Base-by-base conservation (phyloP, 2,888 invertebrate species). In the Lycaena phlaeas region DNA sequence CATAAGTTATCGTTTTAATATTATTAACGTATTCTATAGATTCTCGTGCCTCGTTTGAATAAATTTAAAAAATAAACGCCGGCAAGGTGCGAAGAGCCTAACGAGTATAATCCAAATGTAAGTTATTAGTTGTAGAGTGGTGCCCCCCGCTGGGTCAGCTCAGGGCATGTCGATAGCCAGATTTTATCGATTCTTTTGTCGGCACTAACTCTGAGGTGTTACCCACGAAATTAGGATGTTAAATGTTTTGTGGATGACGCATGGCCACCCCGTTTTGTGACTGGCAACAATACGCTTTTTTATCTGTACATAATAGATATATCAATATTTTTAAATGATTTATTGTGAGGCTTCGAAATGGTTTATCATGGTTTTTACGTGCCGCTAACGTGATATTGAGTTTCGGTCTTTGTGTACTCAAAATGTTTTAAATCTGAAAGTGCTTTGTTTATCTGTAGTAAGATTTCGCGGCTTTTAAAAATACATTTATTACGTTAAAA, bases 61-160 rank as follows among this genome's bases (percentile, higher is more conserved):
- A 81, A 78, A 75, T 76, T 74, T 73, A 76, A 77, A 74, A 78
- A 74, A 69, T 69, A 72, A 77, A 73, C 64, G 72, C 70, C 66
- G 64, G 57, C 64, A 79, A 81, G 82, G 81, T 79, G 82, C 77
- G 75, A 81, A 81, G 79, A 78, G 75, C 66, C 75, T 82, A 81
- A 81, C 79, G 81, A 81, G 81, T 69, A 71, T 81, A 81, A 81
- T 81, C 79, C 72, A 64, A 71, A 70, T 76, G 77, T 82, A 81
- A 81, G 75, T 78, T 81, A 79, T 79, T 77, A 78, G 78, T 64
- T 63, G 69, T 58, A 52, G 59, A 62, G 64, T 51, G 51, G 49
- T 66, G 62, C 62, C 69, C 58, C 79, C 74, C 58, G 78, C 78
- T 76, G 82, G 51, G 77, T 68, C 34, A 63, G 60, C 49, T 58